These are phyloP conservation scores for Oncorhynchus masou DNA, from an alignment of 2,113 vertebrate species.

Conservation along the genomic window DNA sequence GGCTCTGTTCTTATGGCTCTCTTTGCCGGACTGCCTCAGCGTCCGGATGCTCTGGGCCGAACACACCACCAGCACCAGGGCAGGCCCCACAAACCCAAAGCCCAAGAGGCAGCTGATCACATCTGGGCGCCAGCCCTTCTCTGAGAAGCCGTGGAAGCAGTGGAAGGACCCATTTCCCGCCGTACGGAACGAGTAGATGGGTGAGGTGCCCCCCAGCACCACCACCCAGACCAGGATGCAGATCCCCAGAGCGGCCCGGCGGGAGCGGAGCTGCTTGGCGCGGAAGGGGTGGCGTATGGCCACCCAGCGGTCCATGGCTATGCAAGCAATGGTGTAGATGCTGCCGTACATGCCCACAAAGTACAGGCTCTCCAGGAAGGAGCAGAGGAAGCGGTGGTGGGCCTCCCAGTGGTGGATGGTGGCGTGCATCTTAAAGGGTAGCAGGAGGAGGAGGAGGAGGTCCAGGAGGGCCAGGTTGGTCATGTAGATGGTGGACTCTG, in stretches of 20 bases:
- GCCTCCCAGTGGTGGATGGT: constrained; percentile 3
- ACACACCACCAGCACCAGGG: constrained; percentile 75
- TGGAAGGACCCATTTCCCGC: rapidly evolving
- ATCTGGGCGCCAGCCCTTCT: constrained; percentile 62
- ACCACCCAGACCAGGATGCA: constrained; percentile 79
- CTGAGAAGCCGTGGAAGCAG: constrained; percentile 82
- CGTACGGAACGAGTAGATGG: constrained; percentile 62
- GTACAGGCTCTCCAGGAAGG: constrained; percentile 78
- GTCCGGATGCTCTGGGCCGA: constrained; percentile 73
- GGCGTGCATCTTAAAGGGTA: constrained; percentile 81
- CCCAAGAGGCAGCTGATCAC: constrained; percentile 77
- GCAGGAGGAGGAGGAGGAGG: constrained; percentile 79
- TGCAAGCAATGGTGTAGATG: constrained; percentile 85
- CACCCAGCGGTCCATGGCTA: constrained; percentile 85
- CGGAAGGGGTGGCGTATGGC: constrained; percentile 78
- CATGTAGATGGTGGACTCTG: constrained; percentile 85
- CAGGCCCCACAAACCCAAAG: constrained; percentile 85
- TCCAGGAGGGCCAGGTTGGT: constrained; percentile 84
- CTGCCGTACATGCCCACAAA: constrained; percentile 86
- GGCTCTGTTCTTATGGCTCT: constrained; percentile 43
- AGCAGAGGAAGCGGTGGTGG: constrained; percentile 63
- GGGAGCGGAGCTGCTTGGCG: constrained; percentile 75
- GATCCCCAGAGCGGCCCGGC: constrained; percentile 52
- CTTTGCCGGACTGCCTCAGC: constrained; percentile 56
- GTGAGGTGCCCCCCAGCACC: constrained; percentile 63